phyloP scores from a whole-genome alignment of 2,113 vertebrate genomes.

The Anhinga rufa region DNA sequence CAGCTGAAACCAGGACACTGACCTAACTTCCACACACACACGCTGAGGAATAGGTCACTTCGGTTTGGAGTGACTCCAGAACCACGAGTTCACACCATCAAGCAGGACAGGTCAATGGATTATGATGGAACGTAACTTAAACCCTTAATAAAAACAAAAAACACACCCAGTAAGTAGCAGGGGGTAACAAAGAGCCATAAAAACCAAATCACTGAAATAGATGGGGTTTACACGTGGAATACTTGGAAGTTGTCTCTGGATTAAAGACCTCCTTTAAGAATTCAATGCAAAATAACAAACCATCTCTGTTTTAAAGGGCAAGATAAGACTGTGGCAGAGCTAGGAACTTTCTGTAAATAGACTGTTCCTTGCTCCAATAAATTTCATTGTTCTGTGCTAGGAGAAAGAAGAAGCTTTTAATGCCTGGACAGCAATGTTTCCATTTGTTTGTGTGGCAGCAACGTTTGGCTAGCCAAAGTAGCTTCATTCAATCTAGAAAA shows the following conservation, averaged over 20 bases:
- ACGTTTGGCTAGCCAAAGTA: not conserved
- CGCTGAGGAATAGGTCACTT: not conserved
- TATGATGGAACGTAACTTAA: not conserved
- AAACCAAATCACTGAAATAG: not conserved
- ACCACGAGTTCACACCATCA: not conserved
- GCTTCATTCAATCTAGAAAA: not conserved
- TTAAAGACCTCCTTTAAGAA: not conserved
- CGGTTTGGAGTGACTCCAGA: not conserved
- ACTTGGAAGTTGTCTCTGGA: not conserved
- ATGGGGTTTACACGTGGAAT: not conserved
- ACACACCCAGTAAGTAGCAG: rapidly evolving
- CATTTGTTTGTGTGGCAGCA: not conserved
- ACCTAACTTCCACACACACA: not conserved
- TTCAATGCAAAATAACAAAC: not conserved
- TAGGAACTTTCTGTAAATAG: not conserved
- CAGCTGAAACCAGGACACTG: too few relatives aligned
- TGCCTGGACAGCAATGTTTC: not conserved
- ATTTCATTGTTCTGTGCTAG: not conserved
- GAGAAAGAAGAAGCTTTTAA: not conserved
- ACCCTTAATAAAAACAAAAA: not conserved
- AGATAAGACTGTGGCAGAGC: not conserved
- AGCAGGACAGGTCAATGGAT: not conserved
- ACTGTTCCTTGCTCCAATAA: not conserved
- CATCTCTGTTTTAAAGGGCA: not conserved
- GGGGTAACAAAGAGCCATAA: not conserved